A percentile compares a stretch with the other conserved stretches of the same genome.
phyloP scores from a whole-genome alignment of 2,113 vertebrate species.

The Rynchops niger region DNA sequence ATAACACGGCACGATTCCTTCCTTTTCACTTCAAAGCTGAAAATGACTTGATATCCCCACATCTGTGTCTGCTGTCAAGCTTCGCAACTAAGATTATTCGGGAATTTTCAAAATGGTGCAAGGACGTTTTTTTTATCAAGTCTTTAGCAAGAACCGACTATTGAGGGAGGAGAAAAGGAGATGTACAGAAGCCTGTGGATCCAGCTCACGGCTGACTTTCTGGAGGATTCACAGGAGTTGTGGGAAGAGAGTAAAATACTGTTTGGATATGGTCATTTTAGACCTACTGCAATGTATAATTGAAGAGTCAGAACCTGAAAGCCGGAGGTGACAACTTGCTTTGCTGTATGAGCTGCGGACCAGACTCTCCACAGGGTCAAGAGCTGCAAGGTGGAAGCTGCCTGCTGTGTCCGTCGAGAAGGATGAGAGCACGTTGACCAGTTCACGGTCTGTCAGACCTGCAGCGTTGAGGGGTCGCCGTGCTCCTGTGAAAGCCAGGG shows the following conservation, averaged over 20 bases:
- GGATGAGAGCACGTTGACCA: neutral
- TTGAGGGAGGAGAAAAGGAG: neutral
- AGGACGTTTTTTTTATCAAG: neutral
- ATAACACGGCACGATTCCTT: neutral
- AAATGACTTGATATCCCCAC: fast-evolving
- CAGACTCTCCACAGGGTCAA: neutral
- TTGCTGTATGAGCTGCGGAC: neutral
- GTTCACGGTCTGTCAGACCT: neutral
- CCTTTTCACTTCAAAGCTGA: neutral
- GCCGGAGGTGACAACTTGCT: neutral
- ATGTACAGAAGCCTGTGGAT: neutral
- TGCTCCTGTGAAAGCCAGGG: neutral
- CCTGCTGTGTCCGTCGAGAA: neutral
- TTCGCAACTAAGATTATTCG: neutral
- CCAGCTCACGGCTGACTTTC: neutral
- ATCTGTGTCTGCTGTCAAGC: neutral
- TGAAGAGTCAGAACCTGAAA: neutral
- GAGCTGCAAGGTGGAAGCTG: neutral
- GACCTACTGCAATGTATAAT: neutral
- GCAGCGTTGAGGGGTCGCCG: neutral
- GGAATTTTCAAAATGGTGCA: neutral
- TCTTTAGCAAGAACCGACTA: neutral
- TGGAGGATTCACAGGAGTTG: fast-evolving
- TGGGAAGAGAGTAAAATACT: neutral
- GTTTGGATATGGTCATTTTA: fast-evolving